A percentile compares a stretch with the other conserved stretches of the same genome.
Evolutionary conservation across 2,797 vertebrate species (phyloP).

Genomic region (Platyrinchus mystaceus): DNA sequence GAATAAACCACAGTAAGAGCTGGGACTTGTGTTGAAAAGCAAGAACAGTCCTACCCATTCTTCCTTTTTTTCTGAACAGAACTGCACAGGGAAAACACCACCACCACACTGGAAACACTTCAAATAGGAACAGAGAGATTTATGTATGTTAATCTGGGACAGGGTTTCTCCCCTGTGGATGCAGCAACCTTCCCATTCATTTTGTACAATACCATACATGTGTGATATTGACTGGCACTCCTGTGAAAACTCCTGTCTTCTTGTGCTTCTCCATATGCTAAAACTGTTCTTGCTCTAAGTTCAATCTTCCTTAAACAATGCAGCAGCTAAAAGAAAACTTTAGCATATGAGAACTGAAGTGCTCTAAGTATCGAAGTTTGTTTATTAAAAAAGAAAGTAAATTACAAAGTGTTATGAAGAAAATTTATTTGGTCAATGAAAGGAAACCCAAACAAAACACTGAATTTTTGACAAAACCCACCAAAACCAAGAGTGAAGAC

Average conservation of each 20-base stretch:
- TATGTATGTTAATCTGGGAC: background rate
- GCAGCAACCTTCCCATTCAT: background rate
- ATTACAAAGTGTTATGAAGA: background rate
- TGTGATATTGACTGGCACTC: background rate
- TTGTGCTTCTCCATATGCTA: background rate
- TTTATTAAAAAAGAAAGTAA: background rate
- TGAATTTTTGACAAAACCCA: background rate
- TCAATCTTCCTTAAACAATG: background rate
- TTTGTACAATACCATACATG: background rate
- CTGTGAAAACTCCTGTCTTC: background rate
- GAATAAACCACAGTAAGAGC: background rate
- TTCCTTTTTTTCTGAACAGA: background rate
- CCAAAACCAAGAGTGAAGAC: background rate
- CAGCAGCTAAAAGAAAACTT: background rate
- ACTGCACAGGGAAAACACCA: background rate
- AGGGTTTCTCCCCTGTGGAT: background rate
- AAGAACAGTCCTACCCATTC: background rate
- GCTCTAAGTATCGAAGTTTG: background rate
- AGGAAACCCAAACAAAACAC: background rate
- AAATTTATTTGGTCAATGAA: constrained; percentile 39
- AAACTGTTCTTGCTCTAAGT: background rate
- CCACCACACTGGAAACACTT: background rate
- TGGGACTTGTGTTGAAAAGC: background rate
- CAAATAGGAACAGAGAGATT: background rate
- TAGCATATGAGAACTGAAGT: background rate